phyloP scores from a whole-genome alignment of 2,113 vertebrate genomes.

The Zonotrichia leucophrys region DNA sequence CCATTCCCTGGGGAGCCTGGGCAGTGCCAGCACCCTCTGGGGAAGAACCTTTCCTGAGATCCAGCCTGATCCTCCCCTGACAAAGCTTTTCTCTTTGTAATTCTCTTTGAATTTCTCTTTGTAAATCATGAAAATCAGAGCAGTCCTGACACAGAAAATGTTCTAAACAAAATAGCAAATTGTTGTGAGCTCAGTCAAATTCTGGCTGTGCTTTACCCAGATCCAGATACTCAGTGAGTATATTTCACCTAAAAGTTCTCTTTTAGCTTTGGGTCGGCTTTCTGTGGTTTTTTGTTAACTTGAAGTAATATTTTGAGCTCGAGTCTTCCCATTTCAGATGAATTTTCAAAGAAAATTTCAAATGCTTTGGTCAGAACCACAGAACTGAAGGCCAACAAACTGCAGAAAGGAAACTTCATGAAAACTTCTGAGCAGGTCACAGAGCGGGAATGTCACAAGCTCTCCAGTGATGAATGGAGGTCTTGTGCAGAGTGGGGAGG shows the following conservation, averaged over 20 bases:
- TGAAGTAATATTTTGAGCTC: not conserved
- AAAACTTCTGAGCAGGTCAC: not conserved
- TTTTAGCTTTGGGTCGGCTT: not conserved
- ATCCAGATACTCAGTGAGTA: not conserved
- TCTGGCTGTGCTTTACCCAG: not conserved
- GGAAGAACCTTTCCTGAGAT: not conserved
- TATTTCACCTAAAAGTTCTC: not conserved
- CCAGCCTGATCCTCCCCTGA: fast-evolving
- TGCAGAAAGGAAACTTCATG: not conserved
- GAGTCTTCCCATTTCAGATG: not conserved
- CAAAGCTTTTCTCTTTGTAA: not conserved
- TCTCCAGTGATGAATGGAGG: slow-evolving; percentile 43
- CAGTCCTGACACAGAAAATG: not conserved
- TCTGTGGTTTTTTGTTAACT: not conserved
- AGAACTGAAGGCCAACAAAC: not conserved
- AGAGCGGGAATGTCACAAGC: not conserved
- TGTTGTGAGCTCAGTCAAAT: not conserved
- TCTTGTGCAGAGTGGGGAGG: slow-evolving; percentile 12
- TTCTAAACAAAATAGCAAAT: not conserved
- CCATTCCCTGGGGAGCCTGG: not conserved
- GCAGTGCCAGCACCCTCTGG: not conserved
- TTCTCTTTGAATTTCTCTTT: not conserved
- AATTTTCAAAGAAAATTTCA: not conserved
- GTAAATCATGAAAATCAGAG: not conserved
- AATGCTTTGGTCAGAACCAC: not conserved